Evolutionary conservation across 1,140 invertebrate genomes (phyloP).

Genomic region (Dryas iulia): DNA sequence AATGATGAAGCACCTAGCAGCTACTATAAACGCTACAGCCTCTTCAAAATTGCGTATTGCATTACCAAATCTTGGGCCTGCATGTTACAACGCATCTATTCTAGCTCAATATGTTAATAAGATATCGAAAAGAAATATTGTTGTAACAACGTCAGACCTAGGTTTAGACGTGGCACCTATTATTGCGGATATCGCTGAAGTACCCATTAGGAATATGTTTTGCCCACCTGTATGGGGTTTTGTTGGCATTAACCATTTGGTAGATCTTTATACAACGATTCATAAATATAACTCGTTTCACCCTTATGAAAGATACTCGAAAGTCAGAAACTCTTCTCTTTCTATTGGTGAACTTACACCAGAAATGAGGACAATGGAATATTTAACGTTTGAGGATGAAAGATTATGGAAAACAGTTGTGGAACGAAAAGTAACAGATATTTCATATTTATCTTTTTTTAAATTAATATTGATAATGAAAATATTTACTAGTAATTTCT

Average conservation of each 20-base stretch:
- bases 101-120: constrained; percentile 60
- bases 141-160: constrained; percentile 75
- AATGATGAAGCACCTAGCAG: constrained; percentile 55
- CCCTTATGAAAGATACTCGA: constrained; percentile 65
- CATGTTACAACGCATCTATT: constrained; percentile 77
- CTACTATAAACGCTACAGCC: constrained; percentile 71
- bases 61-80: constrained; percentile 73
- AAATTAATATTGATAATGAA: neutral
- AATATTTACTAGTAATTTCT: neutral
- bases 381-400: constrained; percentile 67
- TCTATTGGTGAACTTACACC: constrained; percentile 67
- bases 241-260: constrained; percentile 75
- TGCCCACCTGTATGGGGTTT: constrained; percentile 81
- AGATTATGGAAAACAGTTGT: constrained; percentile 53
- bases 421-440: constrained; percentile 57
- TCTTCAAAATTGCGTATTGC: constrained; percentile 63
- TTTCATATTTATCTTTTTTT: no score
- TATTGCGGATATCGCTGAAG: constrained; percentile 62
- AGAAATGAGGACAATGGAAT: constrained; percentile 73
- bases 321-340: constrained; percentile 64
- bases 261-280: constrained; percentile 72
- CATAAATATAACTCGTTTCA: constrained; percentile 70
- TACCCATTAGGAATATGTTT: constrained; percentile 69
- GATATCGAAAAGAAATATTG: constrained; percentile 69
- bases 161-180: constrained; percentile 63